Percentiles rank a stretch among this genome's conserved stretches.
These are phyloP conservation scores for Galerucella pusilla DNA, from an alignment of 2,888 invertebrate species.

Conservation along the genomic window DNA sequence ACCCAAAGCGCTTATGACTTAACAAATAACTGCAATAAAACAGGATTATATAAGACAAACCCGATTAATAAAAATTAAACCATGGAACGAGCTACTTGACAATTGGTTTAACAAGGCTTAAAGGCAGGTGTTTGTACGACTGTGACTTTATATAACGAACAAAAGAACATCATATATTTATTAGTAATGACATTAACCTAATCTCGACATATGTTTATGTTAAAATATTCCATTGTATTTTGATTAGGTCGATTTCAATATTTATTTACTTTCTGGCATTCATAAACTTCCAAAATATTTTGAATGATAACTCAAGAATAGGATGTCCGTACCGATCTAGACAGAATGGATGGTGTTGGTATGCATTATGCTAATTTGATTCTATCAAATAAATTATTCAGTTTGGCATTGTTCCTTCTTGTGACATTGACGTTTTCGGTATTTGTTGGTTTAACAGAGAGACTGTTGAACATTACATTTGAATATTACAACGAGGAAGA, in stretches of 20 bases:
- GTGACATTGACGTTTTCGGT: too few species aligned
- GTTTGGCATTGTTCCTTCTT: background rate
- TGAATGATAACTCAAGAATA: conserved; percentile 13
- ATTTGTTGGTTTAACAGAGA: too few species aligned
- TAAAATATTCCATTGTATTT: conserved; percentile 44
- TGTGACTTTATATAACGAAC: conserved; percentile 26
- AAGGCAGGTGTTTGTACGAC: conserved; percentile 34
- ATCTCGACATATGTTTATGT: conserved; percentile 45
- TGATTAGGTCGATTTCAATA: conserved; percentile 37
- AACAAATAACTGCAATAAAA: conserved; percentile 8
- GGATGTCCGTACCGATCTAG: background rate
- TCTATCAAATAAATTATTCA: background rate
- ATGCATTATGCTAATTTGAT: background rate
- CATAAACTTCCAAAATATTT: conserved; percentile 26
- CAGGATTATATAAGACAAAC: conserved; percentile 21
- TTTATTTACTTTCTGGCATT: conserved; percentile 33
- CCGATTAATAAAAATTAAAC: conserved; percentile 32
- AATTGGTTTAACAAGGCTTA: conserved; percentile 39
- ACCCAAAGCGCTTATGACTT: background rate
- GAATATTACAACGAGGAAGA: too few species aligned
- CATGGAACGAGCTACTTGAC: conserved; percentile 36
- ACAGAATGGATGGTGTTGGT: background rate
- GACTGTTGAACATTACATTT: too few species aligned
- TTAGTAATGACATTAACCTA: conserved; percentile 40
- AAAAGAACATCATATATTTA: conserved; percentile 41